Conservation (phyloP, 2,797 vertebrate species). For the Sitta carolinensis region DNA sequence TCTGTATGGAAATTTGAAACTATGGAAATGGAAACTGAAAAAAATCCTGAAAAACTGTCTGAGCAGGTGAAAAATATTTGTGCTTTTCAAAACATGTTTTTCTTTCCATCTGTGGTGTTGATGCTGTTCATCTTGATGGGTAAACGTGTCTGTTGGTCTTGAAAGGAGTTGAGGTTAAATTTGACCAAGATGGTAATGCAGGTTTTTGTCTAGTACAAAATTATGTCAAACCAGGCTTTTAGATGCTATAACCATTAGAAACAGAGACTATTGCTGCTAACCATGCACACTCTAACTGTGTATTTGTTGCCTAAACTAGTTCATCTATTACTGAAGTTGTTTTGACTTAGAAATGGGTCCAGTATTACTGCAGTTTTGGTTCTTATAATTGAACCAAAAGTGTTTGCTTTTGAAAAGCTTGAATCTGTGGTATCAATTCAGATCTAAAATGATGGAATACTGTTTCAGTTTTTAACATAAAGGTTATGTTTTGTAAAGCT, state of each 20-base stretch:
- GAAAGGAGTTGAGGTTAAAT: neutral
- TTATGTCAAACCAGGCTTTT: neutral
- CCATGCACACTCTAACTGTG: accelerated
- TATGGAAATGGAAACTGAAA: neutral
- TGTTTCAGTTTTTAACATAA: neutral
- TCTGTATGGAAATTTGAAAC: neutral
- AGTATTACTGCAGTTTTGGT: neutral
- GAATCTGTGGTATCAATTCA: neutral
- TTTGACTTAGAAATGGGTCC: neutral
- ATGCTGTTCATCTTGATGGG: neutral
- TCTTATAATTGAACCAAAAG: neutral
- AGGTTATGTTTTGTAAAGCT: neutral
- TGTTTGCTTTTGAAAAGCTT: neutral
- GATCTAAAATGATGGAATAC: neutral
- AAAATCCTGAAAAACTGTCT: accelerated
- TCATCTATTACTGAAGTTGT: neutral
- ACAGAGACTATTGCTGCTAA: neutral
- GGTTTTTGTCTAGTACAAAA: neutral
- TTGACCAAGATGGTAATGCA: neutral
- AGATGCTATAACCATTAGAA: neutral
- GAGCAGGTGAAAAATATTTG: neutral
- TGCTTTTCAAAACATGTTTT: neutral
- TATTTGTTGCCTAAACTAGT: neutral
- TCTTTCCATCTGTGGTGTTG: neutral
- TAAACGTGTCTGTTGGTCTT: neutral